phyloP scores from a whole-genome alignment of 2,888 invertebrate genomes.

The Miltochrista miniata region DNA sequence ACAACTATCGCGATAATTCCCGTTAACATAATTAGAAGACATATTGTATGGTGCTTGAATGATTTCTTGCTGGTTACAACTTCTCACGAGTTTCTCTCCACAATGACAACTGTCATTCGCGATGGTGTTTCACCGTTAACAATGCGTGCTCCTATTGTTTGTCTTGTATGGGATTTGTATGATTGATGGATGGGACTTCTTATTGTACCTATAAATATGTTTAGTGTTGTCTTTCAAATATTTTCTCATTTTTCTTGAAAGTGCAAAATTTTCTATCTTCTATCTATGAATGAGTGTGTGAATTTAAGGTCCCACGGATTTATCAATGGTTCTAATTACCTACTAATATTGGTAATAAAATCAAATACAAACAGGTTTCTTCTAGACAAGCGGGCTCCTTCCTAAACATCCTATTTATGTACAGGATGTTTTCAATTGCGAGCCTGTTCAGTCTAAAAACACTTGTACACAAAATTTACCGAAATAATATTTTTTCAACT shows the following conservation, averaged over 20 bases:
- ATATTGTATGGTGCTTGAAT: not conserved
- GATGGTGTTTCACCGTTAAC: conserved; percentile 24
- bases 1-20: not conserved
- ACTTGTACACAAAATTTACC: no score
- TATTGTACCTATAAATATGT: not conserved
- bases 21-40: not conserved
- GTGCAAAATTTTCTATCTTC: no score
- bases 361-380: no score
- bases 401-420: no score
- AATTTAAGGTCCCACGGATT: no score
- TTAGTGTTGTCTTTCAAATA: not conserved
- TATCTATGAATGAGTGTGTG: no score
- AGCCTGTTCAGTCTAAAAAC: no score
- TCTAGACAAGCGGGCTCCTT: no score
- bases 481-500: no score
- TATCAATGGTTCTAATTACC: no score
- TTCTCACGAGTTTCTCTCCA: conserved; percentile 31
- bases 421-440: no score
- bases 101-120: conserved; percentile 19
- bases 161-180: conserved; percentile 15
- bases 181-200: conserved; percentile 19
- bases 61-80: conserved; percentile 11
- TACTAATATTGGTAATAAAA: no score
- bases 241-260: not conserved
- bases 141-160: conserved; percentile 18